Evolutionary conservation across 2,797 vertebrate genomes (phyloP), one percentile per base, ranked within the genome.

Genomic region (Poeciliopsis paucimaculata): DNA sequence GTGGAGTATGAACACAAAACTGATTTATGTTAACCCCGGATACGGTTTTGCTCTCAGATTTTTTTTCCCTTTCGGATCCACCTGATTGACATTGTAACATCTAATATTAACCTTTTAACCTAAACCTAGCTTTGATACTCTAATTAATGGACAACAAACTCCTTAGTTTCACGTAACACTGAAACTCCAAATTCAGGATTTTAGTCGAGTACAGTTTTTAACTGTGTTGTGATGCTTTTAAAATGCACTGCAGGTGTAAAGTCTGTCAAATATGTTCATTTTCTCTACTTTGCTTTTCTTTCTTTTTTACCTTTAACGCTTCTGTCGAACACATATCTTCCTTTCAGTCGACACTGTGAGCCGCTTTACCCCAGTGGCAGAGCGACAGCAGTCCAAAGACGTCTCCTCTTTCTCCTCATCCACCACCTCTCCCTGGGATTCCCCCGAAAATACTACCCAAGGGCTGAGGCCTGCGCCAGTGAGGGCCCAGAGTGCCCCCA

Each of bases 401-500:
- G 85, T 84, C 79, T 92, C 90, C 46, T 89, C 90, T 84, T 90
- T 93, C 82, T 92, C 95, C 11, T 96, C 96, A 39, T 92, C 93
- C 84, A 83, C 86, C 36, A 90, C 93, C 87, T 95, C 96, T 73
- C 93, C 93, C 75, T 94, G 93, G 94, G 94, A 83, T 91, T 93
- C 94, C 34, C 82, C 94, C 3, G 94, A 95, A 92, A 93, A 94
- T 77, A 91, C 89, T 83, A 95, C 94, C 45, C 92, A 94, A 91
- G 92, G 90, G 55, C 90, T 90, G 77, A 93, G 92, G 73, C 91
- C 95, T 46, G 6, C 49, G 2, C 92, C 94, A n/a, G 93, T 93
- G 82, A 89, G 95, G 84, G 95, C 95, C 91, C 93, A 91, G 88
- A 97, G 94, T 60, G 91, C 94, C 73, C 93, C 95, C 88, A 93